Evolutionary conservation across 30 jellyfish, hydroid and myxozoan species (phyloP).

Genomic region (Aurelia sp.): DNA sequence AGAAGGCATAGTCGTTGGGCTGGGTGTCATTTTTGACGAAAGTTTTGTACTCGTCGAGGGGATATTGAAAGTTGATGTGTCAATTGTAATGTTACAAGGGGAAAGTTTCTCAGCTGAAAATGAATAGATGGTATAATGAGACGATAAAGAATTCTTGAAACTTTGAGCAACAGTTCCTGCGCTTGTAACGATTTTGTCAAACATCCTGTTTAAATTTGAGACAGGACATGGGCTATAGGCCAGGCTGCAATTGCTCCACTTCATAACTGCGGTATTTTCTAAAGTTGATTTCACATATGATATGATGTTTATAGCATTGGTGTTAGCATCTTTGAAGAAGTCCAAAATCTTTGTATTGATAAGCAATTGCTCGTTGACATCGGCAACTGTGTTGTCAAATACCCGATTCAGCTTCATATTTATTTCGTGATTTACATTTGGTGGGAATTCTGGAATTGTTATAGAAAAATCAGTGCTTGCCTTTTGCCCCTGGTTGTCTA

Average conservation of each 20-base stretch:
- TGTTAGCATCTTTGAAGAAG: constrained; percentile 68
- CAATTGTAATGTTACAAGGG: constrained; percentile 37
- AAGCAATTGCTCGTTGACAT: constrained; percentile 81
- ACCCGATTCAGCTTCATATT: constrained; percentile 56
- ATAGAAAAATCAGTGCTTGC: constrained; percentile 72
- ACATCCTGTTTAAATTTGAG: constrained; percentile 6
- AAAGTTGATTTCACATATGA: constrained; percentile 43
- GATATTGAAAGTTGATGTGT: constrained; percentile 2
- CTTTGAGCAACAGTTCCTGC: constrained; percentile 21
- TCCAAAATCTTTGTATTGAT: constrained; percentile 71
- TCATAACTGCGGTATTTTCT: constrained; percentile 18
- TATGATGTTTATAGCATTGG: constrained; percentile 45
- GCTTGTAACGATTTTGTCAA: constrained; percentile 22
- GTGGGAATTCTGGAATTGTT: constrained; percentile 62
- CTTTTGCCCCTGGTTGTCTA: constrained; percentile 68
- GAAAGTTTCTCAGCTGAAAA: constrained; percentile 19
- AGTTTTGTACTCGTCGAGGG: neutral
- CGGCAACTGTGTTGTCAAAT: constrained; percentile 79
- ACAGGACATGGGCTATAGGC: constrained; percentile 73
- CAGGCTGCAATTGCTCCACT: constrained; percentile 89
- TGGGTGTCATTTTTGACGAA: neutral
- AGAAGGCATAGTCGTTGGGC: constrained; percentile 20
- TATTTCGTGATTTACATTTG: constrained; percentile 43
- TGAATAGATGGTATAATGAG: constrained; percentile 50
- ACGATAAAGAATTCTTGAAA: constrained; percentile 53